phyloP scores from a whole-genome alignment of 2,888 invertebrate genomes.

The Dynastes tityus region DNA sequence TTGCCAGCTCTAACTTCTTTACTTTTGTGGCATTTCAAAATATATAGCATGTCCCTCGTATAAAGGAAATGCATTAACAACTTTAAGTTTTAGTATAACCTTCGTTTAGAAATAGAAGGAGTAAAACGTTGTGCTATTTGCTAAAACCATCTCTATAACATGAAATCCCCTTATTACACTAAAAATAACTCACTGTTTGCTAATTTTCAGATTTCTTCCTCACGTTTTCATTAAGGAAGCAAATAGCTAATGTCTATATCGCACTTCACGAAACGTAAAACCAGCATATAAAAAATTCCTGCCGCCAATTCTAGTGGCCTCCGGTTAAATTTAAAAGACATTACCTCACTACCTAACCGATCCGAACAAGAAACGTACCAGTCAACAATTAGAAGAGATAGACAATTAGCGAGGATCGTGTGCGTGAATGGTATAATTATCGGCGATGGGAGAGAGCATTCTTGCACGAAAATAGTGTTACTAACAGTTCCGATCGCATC shows the following conservation, averaged over 20 bases:
- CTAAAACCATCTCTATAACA: too few species aligned
- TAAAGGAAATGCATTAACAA: too few species aligned
- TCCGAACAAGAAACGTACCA: slow-evolving; percentile 13
- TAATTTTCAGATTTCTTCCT: background rate
- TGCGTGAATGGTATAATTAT: slow-evolving; percentile 45
- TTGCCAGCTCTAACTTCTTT: too few species aligned
- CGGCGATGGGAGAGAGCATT: slow-evolving; percentile 36
- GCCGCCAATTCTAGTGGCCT: slow-evolving; percentile 9
- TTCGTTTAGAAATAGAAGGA: too few species aligned
- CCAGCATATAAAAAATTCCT: background rate
- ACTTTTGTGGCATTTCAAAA: too few species aligned
- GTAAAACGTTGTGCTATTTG: too few species aligned
- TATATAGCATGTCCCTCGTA: too few species aligned
- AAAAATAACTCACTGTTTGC: background rate
- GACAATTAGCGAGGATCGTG: slow-evolving; percentile 41
- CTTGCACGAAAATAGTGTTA: slow-evolving; percentile 47
- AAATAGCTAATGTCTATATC: slow-evolving; percentile 23
- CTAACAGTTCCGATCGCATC: background rate
- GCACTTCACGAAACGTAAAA: background rate
- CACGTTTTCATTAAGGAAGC: background rate
- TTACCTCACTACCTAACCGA: slow-evolving; percentile 14
- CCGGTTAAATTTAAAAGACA: slow-evolving; percentile 11
- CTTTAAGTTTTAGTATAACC: too few species aligned
- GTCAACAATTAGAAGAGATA: slow-evolving; percentile 34
- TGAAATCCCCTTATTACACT: too few species aligned